Base-by-base conservation (phyloP, 2,113 vertebrate species). In the Struthio camelus region DNA sequence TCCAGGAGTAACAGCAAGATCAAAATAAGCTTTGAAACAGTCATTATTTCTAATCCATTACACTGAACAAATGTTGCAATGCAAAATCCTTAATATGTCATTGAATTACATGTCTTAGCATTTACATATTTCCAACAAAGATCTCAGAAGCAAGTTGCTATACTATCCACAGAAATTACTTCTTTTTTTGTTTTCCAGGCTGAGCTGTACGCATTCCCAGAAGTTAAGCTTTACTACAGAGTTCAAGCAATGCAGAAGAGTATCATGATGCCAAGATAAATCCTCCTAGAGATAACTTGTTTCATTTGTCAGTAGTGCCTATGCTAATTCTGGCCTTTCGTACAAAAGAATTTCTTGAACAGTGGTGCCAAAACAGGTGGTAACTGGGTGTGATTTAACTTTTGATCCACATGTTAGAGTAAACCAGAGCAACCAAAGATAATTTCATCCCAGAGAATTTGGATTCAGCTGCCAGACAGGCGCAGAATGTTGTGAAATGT, bases 251-350 rank as follows among this genome's bases (percentile, higher is more conserved):
- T 19, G 30, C 22, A 72, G 46, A 93, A 64, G 5, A 65, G 59
- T 9, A 20, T 6, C 14, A 28, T 44, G 38, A 18, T 81, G 58
- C 58, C 75, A 89, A 70, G 87, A 69, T 24, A 11, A 48, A 89
- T 66, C 53, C 66, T 90, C 66, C 48, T 34, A 95, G 82, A 96
- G 90, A 89, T 18, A 73, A 85, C 61, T 81, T 0, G 25, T 77
- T 95, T 73, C 34, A 85, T 93, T 94, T 54, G 90, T 90, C 71
- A 17, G 50, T 85, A 34, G 36, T 56, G 73, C 53, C 70, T 83
- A 72, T 64, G 75, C 69, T 96, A 97, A 97, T 96, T 97, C 67
- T 95, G 80, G 7, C 85, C 71, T 95, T 95, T 64, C 78, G 25
- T 70, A 82, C 76, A 87, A 88, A 94, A 95, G 40, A 1, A 8